These are phyloP conservation scores for Trichonephila inaurata DNA, from an alignment of 1,140 invertebrate species.

Conservation along the genomic window DNA sequence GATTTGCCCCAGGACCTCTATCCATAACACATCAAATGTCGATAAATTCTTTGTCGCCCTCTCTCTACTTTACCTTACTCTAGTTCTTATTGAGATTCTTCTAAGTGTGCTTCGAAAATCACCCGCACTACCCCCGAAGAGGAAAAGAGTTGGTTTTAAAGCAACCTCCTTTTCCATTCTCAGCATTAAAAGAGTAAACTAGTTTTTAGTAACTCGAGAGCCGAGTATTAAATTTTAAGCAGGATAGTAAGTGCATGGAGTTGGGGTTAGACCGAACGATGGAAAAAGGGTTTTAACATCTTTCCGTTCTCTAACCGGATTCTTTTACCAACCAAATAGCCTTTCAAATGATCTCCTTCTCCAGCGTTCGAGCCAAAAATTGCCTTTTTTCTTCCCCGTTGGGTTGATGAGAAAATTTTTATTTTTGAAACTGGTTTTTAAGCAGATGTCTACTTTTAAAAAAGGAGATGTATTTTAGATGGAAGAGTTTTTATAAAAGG, in stretches of 20 bases:
- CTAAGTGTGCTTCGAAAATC: not conserved
- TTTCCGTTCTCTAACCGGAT: not conserved
- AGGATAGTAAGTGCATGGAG: not conserved
- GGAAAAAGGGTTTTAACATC: not conserved
- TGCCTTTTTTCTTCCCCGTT: no score
- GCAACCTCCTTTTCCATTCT: not conserved
- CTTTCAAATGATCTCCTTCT: not conserved
- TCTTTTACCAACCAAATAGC: not conserved
- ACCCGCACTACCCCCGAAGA: not conserved
- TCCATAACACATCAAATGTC: no score
- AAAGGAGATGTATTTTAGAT: no score
- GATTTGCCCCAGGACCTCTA: no score
- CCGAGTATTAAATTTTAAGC: constrained; percentile 11
- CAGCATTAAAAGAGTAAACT: not conserved
- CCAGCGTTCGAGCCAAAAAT: no score
- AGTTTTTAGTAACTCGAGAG: not conserved
- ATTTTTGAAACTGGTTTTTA: no score
- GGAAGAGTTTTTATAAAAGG: no score
- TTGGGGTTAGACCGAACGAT: not conserved
- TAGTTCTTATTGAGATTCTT: not conserved
- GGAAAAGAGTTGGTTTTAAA: not conserved
- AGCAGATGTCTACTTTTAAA: no score
- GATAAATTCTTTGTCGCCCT: not conserved
- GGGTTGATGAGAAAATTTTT: no score
- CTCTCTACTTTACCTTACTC: not conserved